Evolutionary conservation across 2,888 invertebrate genomes (phyloP).

Genomic region (Drosophila macrospina): DNA sequence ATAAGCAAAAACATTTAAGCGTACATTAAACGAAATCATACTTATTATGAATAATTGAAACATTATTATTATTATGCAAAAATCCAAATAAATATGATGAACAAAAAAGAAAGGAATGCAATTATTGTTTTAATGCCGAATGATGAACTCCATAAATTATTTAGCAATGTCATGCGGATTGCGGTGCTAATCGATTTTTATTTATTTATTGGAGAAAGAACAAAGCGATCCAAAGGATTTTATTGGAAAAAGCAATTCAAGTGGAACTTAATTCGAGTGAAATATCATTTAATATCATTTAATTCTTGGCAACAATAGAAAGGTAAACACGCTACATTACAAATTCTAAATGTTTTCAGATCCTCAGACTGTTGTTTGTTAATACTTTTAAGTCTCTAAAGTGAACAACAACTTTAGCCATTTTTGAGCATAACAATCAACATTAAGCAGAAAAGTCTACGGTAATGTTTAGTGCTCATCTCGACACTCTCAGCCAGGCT

Average conservation of each 20-base stretch:
- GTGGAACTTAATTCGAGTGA: no score
- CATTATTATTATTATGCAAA: constrained; percentile 74
- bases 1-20: constrained; percentile 41
- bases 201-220: neutral
- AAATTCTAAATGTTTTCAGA: no score
- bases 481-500: constrained; percentile 40
- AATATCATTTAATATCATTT: no score
- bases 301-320: no score
- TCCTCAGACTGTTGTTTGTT: neutral
- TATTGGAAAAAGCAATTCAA: no score
- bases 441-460: constrained; percentile 20
- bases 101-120: constrained; percentile 22
- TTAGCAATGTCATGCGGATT: neutral
- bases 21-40: constrained; percentile 42
- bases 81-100: constrained; percentile 76
- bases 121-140: constrained; percentile 24
- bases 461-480: constrained; percentile 12
- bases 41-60: constrained; percentile 58
- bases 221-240: no score
- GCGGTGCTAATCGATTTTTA: neutral
- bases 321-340: no score
- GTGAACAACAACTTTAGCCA: constrained; percentile 8
- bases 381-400: neutral
- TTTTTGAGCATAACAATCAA: constrained; percentile 29
- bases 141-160: neutral